Evolutionary conservation across 2,888 invertebrate species (phyloP).

Genomic region (Nudaria mundana): DNA sequence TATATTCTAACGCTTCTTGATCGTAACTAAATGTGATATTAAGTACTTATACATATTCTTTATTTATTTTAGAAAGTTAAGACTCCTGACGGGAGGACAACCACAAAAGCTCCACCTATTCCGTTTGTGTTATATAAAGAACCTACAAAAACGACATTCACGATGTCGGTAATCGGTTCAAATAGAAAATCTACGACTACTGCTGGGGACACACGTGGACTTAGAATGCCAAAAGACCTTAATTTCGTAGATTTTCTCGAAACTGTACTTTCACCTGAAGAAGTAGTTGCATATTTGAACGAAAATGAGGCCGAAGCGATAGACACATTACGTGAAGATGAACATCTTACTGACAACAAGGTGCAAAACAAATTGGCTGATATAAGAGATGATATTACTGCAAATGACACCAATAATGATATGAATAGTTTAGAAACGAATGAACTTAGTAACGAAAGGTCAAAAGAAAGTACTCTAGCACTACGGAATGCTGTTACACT

Average conservation of each 20-base stretch:
- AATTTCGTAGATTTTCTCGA: not conserved
- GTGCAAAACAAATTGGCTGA: not conserved
- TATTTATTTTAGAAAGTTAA: too few species aligned
- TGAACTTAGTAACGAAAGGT: not conserved
- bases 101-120: not conserved
- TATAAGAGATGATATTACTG: not conserved
- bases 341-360: too few species aligned
- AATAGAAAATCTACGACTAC: not conserved
- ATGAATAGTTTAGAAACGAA: not conserved
- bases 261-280: slow-evolving; percentile 1
- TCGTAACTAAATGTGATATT: too few species aligned
- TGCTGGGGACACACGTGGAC: not conserved
- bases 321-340: not conserved
- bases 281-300: not conserved
- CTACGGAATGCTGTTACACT: too few species aligned
- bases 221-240: not conserved
- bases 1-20: too few species aligned
- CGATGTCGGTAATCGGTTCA: not conserved
- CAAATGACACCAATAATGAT: not conserved
- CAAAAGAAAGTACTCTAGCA: not conserved
- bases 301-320: not conserved
- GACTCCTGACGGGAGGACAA: too few species aligned
- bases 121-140: not conserved
- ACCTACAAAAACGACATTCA: not conserved
- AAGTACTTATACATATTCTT: too few species aligned